phyloP scores from a whole-genome alignment of 2,797 vertebrate genomes.

The Tadarida brasiliensis region DNA sequence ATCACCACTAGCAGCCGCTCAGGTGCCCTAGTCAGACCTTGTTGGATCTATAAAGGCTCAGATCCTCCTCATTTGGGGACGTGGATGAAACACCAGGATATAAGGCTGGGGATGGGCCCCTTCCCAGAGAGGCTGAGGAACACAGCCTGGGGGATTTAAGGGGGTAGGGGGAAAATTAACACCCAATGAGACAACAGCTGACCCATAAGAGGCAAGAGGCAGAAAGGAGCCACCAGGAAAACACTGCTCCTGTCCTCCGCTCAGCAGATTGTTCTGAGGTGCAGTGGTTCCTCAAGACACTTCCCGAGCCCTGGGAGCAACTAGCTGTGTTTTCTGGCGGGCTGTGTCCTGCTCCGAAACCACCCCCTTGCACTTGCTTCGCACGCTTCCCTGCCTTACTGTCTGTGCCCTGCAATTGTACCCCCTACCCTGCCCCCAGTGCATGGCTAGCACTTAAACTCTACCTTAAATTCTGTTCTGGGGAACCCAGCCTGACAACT shows the following conservation, averaged over 20 bases:
- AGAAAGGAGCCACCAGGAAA: not conserved
- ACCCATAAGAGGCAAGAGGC: not conserved
- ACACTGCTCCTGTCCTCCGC: not conserved
- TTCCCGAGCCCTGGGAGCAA: not conserved
- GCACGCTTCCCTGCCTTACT: not conserved
- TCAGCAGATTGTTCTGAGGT: not conserved
- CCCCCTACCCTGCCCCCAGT: fast-evolving
- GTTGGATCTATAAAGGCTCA: not conserved
- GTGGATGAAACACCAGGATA: not conserved
- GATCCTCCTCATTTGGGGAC: not conserved
- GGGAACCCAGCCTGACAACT: not conserved
- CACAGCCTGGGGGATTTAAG: too few relatives aligned
- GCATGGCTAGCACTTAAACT: not conserved
- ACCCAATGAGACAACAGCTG: not conserved
- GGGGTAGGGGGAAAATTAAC: not conserved
- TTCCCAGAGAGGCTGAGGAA: not conserved
- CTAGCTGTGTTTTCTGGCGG: not conserved
- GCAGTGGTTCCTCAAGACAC: too few relatives aligned
- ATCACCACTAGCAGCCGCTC: not conserved
- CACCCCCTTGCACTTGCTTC: not conserved
- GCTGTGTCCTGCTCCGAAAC: not conserved
- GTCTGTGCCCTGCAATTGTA: not conserved
- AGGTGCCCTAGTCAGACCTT: not conserved
- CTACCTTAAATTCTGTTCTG: not conserved
- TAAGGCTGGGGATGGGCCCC: not conserved